Evolutionary conservation across 2,797 vertebrate species (phyloP), one percentile per base, ranked within the genome.

Genomic region (Telmatherina bonti): DNA sequence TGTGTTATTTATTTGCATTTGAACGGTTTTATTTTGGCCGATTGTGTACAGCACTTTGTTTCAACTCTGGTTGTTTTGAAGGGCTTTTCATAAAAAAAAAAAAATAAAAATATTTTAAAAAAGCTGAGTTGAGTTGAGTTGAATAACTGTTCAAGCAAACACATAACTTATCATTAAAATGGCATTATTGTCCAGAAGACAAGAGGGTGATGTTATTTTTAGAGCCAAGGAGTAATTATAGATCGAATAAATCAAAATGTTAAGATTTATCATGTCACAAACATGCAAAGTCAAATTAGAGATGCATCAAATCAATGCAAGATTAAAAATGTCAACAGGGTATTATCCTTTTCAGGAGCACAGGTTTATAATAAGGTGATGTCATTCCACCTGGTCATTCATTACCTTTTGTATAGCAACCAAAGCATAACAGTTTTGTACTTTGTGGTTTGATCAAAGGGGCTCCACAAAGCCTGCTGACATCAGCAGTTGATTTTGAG

Each of bases 361-460:
- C 16, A 22, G 30, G 8, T 2, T 43, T 51, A 27, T 9, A 51
- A 51, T 12, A 35, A 52, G 13, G 66, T 6, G 5, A 59, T 20
- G n/a, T 62, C 54, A 45, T 63, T 26, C 70, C 3, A 36, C 57
- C 47, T 83, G 51, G 69, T 83, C 64, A 81, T 73, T 86, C 60
- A 84, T 84, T 84, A 86, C 45, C 79, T 64, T 80, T 62, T 65
- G 66, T 47, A 61, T 47, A 27, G 51, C 0, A 1, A 35, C 69
- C 22, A 58, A 58, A 47, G 45, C 43, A 53, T 49, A 58, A 66
- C 35, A 49, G 59, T 67, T 76, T 70, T 79, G 85, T 80, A 88
- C 84, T 88, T 88, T 91, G 80, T 83, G 61, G 67, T 83, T 78
- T 76, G 80, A 62, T 78, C 76, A 86, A 73, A 82, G 31, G 70